Evolutionary conservation across 2,113 vertebrate genomes (phyloP).

Genomic region (Hucho hucho): DNA sequence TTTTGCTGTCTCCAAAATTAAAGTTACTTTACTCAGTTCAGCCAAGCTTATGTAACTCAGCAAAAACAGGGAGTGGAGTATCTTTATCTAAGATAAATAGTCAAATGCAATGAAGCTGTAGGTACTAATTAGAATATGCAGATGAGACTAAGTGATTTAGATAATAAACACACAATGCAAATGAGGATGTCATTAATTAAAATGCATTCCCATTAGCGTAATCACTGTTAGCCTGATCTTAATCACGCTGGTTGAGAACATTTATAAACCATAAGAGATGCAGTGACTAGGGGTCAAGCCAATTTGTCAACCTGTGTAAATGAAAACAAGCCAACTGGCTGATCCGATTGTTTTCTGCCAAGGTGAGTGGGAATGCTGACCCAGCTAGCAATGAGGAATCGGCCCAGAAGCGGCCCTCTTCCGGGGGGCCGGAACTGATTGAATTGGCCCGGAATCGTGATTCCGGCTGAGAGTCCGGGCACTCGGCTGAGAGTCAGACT

Average conservation of each 20-base stretch:
- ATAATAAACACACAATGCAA: conserved; percentile 73
- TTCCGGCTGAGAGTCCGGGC: background rate
- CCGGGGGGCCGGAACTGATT: no score
- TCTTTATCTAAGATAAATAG: conserved; percentile 44
- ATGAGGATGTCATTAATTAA: conserved; percentile 75
- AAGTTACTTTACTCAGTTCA: conserved; percentile 11
- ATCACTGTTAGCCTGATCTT: conserved; percentile 64
- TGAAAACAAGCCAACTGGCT: conserved; percentile 27
- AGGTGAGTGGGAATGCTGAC: conserved; percentile 13
- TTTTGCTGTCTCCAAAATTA: conserved; percentile 1
- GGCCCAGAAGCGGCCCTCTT: no score
- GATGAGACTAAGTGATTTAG: conserved; percentile 66
- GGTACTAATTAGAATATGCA: conserved; percentile 63
- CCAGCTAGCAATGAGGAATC: no score
- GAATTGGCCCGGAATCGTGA: no score
- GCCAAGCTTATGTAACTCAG: conserved; percentile 22
- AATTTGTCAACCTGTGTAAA: conserved; percentile 46
- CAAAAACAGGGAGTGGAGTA: conserved; percentile 20
- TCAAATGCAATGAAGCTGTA: conserved; percentile 47
- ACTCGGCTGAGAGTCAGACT: conserved; percentile 65
- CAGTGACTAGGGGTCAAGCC: conserved; percentile 54
- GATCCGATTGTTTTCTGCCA: conserved; percentile 31
- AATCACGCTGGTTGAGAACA: conserved; percentile 62
- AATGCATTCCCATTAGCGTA: conserved; percentile 73
- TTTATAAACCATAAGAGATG: conserved; percentile 58